Conservation (phyloP, 2,888 invertebrate genomes). For the Epistrophe grossulariae region DNA sequence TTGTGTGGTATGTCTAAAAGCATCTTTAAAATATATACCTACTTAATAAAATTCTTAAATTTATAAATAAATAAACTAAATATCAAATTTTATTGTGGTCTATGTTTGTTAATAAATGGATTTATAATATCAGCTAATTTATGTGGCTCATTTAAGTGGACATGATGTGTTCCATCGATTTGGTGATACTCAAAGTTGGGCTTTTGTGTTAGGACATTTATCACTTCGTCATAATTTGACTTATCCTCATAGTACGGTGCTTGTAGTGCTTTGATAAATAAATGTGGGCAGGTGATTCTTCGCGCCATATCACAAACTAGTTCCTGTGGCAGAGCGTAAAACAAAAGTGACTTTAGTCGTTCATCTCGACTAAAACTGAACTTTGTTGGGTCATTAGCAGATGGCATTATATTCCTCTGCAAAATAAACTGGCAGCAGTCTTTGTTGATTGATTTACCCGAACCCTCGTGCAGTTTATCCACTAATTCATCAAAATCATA, state of each 20-base stretch:
- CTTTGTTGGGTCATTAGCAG: conserved; percentile 85
- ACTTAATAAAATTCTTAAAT: background rate
- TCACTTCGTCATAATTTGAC: conserved; percentile 85
- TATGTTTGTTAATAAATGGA: conserved; percentile 85
- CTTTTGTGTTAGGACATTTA: conserved; percentile 85
- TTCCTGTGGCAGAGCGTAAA: conserved; percentile 81
- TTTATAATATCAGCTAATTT: conserved; percentile 85
- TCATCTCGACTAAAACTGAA: conserved; percentile 88
- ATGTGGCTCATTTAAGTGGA: conserved; percentile 89
- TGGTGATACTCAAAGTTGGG: conserved; percentile 86
- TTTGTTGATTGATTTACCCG: conserved; percentile 85
- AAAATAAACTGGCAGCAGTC: conserved; percentile 86
- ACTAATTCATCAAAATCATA: conserved; percentile 87
- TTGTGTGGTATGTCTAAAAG: too few relatives aligned
- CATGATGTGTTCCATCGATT: conserved; percentile 89
- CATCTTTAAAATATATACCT: too few relatives aligned
- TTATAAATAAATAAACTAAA: conserved; percentile 16
- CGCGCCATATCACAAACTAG: conserved; percentile 85
- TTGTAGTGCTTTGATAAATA: conserved; percentile 87
- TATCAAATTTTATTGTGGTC: conserved; percentile 49
- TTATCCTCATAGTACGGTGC: conserved; percentile 85
- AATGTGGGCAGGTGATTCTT: conserved; percentile 87
- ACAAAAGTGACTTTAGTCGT: conserved; percentile 84
- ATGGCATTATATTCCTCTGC: conserved; percentile 85
- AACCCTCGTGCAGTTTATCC: conserved; percentile 85